Percentiles rank a stretch among this genome's conserved stretches.
Evolutionary conservation across 2,113 vertebrate genomes (phyloP).

Genomic region (Nibea albiflora): DNA sequence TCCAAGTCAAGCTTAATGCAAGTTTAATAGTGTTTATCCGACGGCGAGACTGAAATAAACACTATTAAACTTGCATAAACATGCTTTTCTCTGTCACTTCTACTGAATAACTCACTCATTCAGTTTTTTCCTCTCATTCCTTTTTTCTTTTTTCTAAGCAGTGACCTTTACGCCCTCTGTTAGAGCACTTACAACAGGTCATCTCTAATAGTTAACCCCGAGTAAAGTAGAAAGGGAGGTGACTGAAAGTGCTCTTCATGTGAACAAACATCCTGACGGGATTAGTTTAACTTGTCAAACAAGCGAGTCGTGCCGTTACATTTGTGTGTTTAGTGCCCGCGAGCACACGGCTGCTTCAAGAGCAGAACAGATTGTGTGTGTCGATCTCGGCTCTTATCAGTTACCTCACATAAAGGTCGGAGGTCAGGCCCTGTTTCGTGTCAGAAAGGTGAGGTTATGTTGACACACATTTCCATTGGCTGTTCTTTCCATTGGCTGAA

Average conservation of each 20-base stretch:
- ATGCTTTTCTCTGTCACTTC: constrained; percentile 40
- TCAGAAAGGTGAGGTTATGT: constrained; percentile 40
- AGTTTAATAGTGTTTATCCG: too few relatives aligned
- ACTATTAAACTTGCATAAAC: constrained; percentile 47
- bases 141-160: constrained; percentile 42
- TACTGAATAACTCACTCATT: too few relatives aligned
- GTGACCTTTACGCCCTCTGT: constrained; percentile 16
- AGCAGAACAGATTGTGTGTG: constrained; percentile 23
- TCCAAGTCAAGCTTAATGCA: not conserved
- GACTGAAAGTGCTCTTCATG: constrained; percentile 26
- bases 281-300: constrained; percentile 50
- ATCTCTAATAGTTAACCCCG: constrained; percentile 44
- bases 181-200: constrained; percentile 13
- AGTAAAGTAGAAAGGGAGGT: constrained; percentile 7
- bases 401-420: constrained; percentile 35
- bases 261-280: constrained; percentile 39
- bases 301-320: not conserved
- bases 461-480: constrained; percentile 37
- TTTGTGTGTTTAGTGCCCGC: constrained; percentile 23
- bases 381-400: constrained; percentile 52
- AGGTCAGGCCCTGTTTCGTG: constrained; percentile 39
- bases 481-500: not conserved
- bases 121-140: constrained; percentile 22
- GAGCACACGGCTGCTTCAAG: not conserved
- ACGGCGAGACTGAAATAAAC: constrained; percentile 48